phyloP scores from a whole-genome alignment of 1,140 invertebrate species.

The Papilio aristodemus region DNA sequence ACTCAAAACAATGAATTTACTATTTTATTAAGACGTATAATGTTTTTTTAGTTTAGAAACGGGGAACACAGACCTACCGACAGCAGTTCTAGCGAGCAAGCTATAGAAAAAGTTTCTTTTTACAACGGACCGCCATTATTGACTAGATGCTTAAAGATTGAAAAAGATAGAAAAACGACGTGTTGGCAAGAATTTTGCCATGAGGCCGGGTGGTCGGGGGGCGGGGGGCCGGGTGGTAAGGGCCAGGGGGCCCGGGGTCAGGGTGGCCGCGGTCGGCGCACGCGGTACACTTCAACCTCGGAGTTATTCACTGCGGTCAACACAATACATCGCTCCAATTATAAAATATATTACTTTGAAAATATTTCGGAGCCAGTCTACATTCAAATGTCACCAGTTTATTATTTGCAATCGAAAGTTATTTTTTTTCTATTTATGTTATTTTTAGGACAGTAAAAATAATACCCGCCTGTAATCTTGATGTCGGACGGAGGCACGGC shows the following conservation, averaged over 20 bases:
- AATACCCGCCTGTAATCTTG: constrained; percentile 4
- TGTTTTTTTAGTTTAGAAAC: no score
- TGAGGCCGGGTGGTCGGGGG: no score
- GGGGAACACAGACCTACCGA: no score
- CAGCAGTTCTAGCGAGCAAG: no score
- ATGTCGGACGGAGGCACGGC: not conserved
- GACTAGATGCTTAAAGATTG: not conserved
- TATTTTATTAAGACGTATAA: no score
- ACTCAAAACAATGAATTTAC: no score
- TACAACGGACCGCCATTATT: not conserved
- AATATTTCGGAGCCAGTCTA: constrained; percentile 39
- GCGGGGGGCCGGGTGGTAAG: no score
- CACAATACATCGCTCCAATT: constrained; percentile 42
- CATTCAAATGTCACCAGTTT: constrained; percentile 22
- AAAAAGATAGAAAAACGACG: not conserved
- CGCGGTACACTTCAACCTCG: not conserved
- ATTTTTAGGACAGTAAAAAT: not conserved
- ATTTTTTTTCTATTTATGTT: constrained; percentile 4
- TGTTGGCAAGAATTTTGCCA: constrained; percentile 9
- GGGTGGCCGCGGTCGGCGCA: not conserved
- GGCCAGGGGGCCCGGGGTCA: not conserved
- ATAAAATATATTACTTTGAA: constrained; percentile 44
- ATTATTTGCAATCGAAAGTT: constrained; percentile 29
- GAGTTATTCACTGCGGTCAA: not conserved
- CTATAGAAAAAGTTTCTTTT: no score